These are phyloP conservation scores for Delichon dasypus DNA, from an alignment of 2,797 vertebrate genomes.

Conservation along the genomic window DNA sequence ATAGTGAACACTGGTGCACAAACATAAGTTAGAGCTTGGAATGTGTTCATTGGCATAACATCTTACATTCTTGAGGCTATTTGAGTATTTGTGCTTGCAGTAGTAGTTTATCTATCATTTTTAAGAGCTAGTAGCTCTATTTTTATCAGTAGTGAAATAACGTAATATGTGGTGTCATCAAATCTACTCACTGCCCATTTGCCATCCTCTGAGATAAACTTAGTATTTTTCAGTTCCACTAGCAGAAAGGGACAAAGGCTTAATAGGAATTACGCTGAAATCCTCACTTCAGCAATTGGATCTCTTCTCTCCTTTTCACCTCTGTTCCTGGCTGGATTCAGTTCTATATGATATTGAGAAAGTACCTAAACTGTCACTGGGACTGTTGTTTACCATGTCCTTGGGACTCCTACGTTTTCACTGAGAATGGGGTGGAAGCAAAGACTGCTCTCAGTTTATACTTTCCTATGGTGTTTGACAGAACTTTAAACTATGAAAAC, in stretches of 20 bases:
- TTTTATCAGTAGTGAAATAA: neutral
- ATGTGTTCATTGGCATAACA: neutral
- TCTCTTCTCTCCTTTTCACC: neutral
- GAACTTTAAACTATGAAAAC: neutral
- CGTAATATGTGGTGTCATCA: neutral
- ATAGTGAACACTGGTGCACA: neutral
- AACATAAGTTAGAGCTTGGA: neutral
- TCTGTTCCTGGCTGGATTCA: neutral
- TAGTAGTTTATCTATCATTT: neutral
- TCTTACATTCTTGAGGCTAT: neutral
- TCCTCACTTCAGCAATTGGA: neutral
- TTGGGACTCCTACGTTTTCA: neutral
- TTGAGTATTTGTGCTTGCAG: neutral
- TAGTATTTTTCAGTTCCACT: neutral
- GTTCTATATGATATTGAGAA: neutral
- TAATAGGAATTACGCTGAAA: neutral
- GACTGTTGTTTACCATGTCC: fast-evolving
- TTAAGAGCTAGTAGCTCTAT: neutral
- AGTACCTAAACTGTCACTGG: neutral
- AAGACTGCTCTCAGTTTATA: neutral
- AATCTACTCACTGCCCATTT: neutral
- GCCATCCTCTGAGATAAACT: neutral
- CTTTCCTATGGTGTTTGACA: neutral
- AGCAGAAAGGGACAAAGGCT: neutral
- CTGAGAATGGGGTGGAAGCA: neutral